Evolutionary conservation across 2,797 vertebrate genomes (phyloP).

Genomic region (Scleropages formosus): DNA sequence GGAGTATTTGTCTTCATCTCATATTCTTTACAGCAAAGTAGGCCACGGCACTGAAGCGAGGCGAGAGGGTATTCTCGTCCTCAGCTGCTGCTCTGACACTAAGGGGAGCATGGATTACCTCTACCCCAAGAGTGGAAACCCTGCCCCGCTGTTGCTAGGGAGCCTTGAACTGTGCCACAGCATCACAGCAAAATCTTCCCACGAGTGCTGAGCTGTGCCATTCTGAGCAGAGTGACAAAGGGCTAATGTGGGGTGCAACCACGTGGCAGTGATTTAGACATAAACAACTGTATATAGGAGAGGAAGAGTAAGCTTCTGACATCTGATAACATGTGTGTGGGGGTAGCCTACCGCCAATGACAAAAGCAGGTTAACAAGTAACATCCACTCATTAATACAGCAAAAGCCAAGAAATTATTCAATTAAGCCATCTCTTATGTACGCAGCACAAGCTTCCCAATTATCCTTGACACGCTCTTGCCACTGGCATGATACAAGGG

Average conservation of each 20-base stretch:
- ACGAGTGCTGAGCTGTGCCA: neutral
- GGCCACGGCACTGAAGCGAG: neutral
- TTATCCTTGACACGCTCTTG: neutral
- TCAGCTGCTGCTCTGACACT: neutral
- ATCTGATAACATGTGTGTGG: neutral
- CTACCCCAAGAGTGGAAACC: neutral
- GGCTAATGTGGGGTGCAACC: neutral
- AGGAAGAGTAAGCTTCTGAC: neutral
- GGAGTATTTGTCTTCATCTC: neutral
- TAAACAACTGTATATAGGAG: neutral
- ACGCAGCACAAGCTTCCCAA: neutral
- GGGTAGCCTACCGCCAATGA: neutral
- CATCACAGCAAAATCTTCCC: neutral
- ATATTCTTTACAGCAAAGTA: neutral
- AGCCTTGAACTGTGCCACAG: neutral
- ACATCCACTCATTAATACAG: neutral
- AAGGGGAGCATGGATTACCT: neutral
- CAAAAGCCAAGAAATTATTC: neutral
- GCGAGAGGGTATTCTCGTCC: neutral
- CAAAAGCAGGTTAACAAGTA: neutral
- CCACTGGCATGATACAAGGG: neutral
- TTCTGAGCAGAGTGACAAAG: neutral
- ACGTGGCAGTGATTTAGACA: neutral
- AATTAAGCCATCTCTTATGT: neutral
- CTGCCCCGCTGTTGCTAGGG: neutral